Evolutionary conservation across 2,113 vertebrate genomes (phyloP), one percentile per base, ranked within the genome.

Genomic region (Psilopogon haemacephalus): DNA sequence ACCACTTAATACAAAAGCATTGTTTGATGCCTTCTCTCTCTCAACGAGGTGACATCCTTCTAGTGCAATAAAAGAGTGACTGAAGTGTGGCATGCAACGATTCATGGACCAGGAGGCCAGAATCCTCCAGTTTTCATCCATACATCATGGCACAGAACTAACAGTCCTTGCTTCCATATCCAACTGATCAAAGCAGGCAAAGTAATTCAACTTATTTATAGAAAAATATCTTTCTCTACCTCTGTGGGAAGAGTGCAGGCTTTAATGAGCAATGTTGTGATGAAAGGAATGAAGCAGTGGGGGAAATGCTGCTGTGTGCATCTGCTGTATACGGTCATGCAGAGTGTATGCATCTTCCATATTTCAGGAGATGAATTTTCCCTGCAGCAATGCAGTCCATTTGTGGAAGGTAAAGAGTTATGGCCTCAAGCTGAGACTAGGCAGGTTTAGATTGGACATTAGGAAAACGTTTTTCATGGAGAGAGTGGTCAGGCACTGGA

Each of bases 31-130:
- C 65, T 94, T 33, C 59, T 32, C 33, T 92, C 18, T n/a, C 0
- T 0, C 40, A 70, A 42, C 0, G 1, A 72, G 73, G 15, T 0
- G 0, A 13, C 6, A 15, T 81, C 74, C 86, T 95, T 75, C 77
- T 84, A 84, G 18, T 28, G n/a, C 86, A 84, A 42, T 72, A 60
- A 86, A 86, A 74, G 48, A 75, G 42, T 64, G 74, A 69, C 63
- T 62, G 62, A 35, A 94, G 58, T 58, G 52, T 88, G 72, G 46
- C 0, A 0, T 59, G 19, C 27, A 65, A 50, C 26, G 46, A 9
- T 90, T 58, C 73, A 44, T 58, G 64, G 27, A 44, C 40, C 2
- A 3, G 46, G 24, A 95, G 86, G 37, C 9, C 68, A 77, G 32
- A 58, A 67, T 70, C 40, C 52, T 76, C 80, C 32, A 27, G 20